Percentiles rank a stretch among this genome's conserved stretches.
These are phyloP conservation scores for Enteromius afrohamiltoni DNA, from an alignment of 2,797 vertebrate genomes.

Conservation along the genomic window DNA sequence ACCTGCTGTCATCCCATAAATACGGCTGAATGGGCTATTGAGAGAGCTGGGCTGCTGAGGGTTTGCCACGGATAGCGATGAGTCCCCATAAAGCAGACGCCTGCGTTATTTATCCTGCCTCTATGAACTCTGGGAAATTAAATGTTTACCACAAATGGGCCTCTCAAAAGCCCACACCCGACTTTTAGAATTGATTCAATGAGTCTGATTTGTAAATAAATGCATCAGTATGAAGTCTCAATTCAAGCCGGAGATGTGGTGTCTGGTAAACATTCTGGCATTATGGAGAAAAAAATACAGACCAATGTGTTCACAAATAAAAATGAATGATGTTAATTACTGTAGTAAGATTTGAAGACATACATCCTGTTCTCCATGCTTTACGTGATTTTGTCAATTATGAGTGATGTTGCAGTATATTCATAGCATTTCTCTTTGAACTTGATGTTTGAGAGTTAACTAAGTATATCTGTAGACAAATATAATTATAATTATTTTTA, in stretches of 20 bases:
- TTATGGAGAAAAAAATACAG: conserved; percentile 47
- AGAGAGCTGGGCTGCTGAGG: conserved; percentile 57
- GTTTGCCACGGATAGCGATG: conserved; percentile 63
- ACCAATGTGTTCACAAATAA: conserved; percentile 42
- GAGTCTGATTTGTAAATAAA: conserved; percentile 77
- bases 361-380: conserved; percentile 11
- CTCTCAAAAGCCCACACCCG: conserved; percentile 67
- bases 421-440: neutral
- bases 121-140: conserved; percentile 72
- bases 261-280: conserved; percentile 58
- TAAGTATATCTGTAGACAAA: neutral
- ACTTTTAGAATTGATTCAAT: conserved; percentile 78
- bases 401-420: neutral
- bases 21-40: conserved; percentile 70
- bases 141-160: conserved; percentile 77
- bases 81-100: conserved; percentile 62
- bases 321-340: conserved; percentile 39
- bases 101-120: conserved; percentile 62
- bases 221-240: conserved; percentile 61
- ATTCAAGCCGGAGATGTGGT: conserved; percentile 55
- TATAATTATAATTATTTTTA: neutral
- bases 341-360: conserved; percentile 2
- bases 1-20: conserved; percentile 69
- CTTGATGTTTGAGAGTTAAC: neutral
- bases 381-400: conserved; percentile 7